Evolutionary conservation across 2,888 invertebrate species (phyloP), one percentile per base, ranked within the genome.

Genomic region (Agrenia bidenticulata): DNA sequence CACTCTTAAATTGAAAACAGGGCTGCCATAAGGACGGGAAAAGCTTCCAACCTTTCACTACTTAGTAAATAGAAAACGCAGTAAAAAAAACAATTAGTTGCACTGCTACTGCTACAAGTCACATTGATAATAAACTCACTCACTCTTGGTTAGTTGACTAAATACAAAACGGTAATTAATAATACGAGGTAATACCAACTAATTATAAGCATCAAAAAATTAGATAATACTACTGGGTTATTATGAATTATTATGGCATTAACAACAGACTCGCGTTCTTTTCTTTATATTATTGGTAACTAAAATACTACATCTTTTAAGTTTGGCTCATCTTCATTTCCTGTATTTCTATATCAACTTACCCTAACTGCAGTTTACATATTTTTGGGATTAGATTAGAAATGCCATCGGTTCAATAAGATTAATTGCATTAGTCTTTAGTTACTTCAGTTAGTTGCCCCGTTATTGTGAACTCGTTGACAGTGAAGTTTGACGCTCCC

Each of bases 401-500:
- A 45, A 45, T 45, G 45, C 45, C 45, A 45, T 45, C 45, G 45
- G 45, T 45, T 17, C 19, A 5, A 11, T 32, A 7, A 32, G 32
- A 32, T 32, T 32, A 32, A 32, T 32, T 32, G 32, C 32, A 45
- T 45, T 45, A 19, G 19, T 45, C 45, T 45, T 17, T 15, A 45
- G 45, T 45, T 45, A n/a, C 45, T 17, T 45, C 45, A 17, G 15
- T 15, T 17, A 45, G 45, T 45, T 45, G 45, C 45, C 19, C 45
- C 15, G 45, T 45, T 45, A 45, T 32, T 64, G 45, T 69, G 69
- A 55, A 69, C 69, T 21, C 69, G 63, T 41, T 69, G 66, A 17
- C 66, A 50, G 61, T 69, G 69, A 0, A 69, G 62, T 45, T 69
- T 69, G 2, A 69, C 69, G 24, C 64, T 64, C 2, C 69, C 69